These are phyloP conservation scores for Macrotus californicus DNA, from an alignment of 2,113 vertebrate genomes.

Conservation along the genomic window DNA sequence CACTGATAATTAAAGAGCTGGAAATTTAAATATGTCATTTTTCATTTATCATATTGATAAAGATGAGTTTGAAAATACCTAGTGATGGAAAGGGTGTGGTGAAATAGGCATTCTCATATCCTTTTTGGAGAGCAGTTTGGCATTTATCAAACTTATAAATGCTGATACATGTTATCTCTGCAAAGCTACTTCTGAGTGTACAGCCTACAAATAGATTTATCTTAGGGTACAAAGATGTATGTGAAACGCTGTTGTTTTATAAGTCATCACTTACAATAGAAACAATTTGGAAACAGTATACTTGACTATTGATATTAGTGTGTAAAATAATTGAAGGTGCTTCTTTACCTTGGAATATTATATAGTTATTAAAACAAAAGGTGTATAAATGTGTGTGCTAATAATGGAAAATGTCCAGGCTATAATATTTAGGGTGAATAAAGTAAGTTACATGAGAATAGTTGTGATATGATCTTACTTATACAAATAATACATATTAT, in stretches of 20 bases:
- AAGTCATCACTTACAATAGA: neutral
- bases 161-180: neutral
- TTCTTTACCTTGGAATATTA: neutral
- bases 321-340: conserved; percentile 17
- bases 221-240: neutral
- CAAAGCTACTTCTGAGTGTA: conserved; percentile 6
- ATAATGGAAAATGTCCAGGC: neutral
- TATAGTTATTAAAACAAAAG: neutral
- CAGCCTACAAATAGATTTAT: conserved; percentile 10
- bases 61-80: conserved; percentile 15
- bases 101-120: neutral
- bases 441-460: neutral
- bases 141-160: conserved; percentile 24
- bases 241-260: conserved; percentile 5
- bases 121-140: neutral
- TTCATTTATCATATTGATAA: conserved; percentile 21
- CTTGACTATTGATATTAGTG: neutral
- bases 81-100: neutral
- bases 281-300: conserved; percentile 27
- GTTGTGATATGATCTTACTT: neutral
- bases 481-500: neutral
- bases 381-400: neutral
- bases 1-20: conserved; percentile 32
- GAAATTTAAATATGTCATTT: conserved; percentile 50
- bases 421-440: neutral